Percentiles rank a stretch among this genome's conserved stretches.
Evolutionary conservation across 1,140 invertebrate genomes (phyloP).

Genomic region (Uloborus diversus): DNA sequence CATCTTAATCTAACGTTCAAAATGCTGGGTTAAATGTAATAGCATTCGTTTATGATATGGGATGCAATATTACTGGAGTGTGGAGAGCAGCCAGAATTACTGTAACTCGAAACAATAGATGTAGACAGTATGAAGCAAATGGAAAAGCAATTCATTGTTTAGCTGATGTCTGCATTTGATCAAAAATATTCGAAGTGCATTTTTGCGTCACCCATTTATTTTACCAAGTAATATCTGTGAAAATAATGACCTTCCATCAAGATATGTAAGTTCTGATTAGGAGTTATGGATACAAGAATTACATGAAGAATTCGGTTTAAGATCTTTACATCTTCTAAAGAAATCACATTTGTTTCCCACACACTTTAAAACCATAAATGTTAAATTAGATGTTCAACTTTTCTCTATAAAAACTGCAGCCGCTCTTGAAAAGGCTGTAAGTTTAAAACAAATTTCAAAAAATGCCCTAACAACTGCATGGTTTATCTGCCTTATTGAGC

Average conservation of each 20-base stretch:
- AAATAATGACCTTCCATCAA: not conserved
- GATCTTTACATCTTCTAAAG: not conserved
- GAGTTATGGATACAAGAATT: not conserved
- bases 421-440: not conserved
- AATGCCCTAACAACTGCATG: not conserved
- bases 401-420: not conserved
- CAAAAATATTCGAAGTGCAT: not conserved
- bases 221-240: not conserved
- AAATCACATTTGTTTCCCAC: not conserved
- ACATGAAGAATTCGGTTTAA: not conserved
- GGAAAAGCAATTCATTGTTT: not conserved
- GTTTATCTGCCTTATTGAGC: not conserved
- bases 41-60: not conserved
- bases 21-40: not conserved
- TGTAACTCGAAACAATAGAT: not conserved
- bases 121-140: not conserved
- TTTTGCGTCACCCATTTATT: not conserved
- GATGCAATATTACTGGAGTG: not conserved
- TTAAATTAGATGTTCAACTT: not conserved
- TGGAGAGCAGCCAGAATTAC: not conserved
- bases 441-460: not conserved
- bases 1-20: not conserved
- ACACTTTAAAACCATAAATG: not conserved
- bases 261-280: not conserved
- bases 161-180: not conserved